Base-by-base conservation (phyloP, 2,888 invertebrate genomes). In the Rosalia funebris region DNA sequence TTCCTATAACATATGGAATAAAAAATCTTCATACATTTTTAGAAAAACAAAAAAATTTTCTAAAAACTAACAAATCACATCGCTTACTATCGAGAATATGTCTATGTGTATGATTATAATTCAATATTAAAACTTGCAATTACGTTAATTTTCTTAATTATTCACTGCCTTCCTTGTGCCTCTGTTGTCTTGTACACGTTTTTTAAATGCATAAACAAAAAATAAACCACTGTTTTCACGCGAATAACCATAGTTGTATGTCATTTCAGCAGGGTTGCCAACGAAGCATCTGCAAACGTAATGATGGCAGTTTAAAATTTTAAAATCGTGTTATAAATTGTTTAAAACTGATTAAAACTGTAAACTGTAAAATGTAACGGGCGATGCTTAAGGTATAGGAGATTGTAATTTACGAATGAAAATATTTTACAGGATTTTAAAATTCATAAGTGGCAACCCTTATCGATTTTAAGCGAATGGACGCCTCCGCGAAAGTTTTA, bases 181-280 rank as follows among this genome's bases (percentile, higher is more conserved):
- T 25, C 9, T 9, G 11, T 34, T 34, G 2, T 10, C 15, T 5
- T n/a, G n/a, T 31, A 9, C 14, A 1, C 16, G 14, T 10, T 50
- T 19, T 37, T 41, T 39, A 5, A 5, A 39, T n/a, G 11, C 20
- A 48, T 11, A 36, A 39, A 50, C 20, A 12, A 25, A 20, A 16
- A 25, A 44, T 12, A 11, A 39, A 50, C 19, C 14, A 10, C 37
- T 39, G 39, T 50, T 12, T 37, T 39, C 39, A 50, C 50, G 19
- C 12, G 5, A 20, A 39, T 50, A 50, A 50, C 39, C 39, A 50
- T 47, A 34, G 34, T 25, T 20, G 20, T 50, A 14, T 50, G 50
- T 39, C 50, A 50, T 50, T 31, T 50, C 25, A 50, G 7, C 50
- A 50, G 15, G 50, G 50, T 25, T 50, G 50, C 50, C 50, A 50